Evolutionary conservation across 2,113 vertebrate genomes (phyloP).

Genomic region (Procavia capensis): DNA sequence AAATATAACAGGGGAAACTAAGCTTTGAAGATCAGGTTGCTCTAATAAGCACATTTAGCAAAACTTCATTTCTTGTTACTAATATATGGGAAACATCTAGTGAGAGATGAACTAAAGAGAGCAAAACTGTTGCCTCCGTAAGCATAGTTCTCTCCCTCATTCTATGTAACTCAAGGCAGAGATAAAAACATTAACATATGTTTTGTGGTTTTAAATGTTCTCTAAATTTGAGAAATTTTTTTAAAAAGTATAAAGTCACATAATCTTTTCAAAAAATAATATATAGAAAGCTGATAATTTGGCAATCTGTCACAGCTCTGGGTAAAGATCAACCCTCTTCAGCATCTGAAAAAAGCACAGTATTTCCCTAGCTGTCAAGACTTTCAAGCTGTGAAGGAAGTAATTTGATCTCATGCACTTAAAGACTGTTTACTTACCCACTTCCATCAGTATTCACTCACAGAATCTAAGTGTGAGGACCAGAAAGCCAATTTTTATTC

Average conservation of each 20-base stretch:
- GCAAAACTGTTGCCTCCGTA: background rate
- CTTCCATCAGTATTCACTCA: constrained; percentile 70
- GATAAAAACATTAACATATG: constrained; percentile 21
- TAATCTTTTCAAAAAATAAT: background rate
- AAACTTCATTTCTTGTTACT: background rate
- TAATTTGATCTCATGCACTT: constrained; percentile 67
- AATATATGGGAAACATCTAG: background rate
- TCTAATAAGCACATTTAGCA: constrained; percentile 12
- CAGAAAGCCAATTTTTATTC: constrained; percentile 58
- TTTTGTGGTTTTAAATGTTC: constrained; percentile 22
- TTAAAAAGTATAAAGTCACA: constrained; percentile 37
- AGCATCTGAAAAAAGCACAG: constrained; percentile 44
- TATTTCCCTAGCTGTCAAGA: constrained; percentile 58
- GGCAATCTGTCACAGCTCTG: constrained; percentile 34
- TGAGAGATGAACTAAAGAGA: constrained; percentile 22
- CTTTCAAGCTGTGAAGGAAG: constrained; percentile 55
- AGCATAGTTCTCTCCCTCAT: background rate
- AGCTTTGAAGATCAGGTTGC: background rate
- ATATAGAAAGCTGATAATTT: constrained; percentile 44
- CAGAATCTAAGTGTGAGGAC: constrained; percentile 54
- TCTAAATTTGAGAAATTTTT: background rate
- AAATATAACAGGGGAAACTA: background rate
- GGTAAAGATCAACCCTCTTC: constrained; percentile 41
- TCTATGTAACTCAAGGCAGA: background rate
- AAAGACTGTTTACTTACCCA: constrained; percentile 64